Conservation (phyloP, 2,888 invertebrate species). For the Gasteruption jaculator region DNA sequence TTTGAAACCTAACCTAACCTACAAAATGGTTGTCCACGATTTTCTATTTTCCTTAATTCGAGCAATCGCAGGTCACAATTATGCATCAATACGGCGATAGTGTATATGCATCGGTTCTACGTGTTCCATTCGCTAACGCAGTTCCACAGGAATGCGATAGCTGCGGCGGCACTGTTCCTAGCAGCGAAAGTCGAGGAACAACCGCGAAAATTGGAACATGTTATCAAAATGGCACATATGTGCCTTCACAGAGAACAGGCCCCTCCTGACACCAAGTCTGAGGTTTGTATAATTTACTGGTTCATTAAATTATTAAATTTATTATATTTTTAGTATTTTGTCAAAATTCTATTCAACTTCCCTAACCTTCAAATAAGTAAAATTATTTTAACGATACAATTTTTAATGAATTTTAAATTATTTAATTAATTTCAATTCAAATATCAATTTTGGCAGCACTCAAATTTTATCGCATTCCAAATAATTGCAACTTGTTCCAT, state of each 20-base stretch:
- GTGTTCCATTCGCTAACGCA: slow-evolving; percentile 96
- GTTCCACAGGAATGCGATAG: slow-evolving; percentile 92
- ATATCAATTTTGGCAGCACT: slow-evolving; percentile 7
- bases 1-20: too few species aligned
- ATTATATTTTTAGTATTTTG: background rate
- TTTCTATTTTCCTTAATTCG: slow-evolving; percentile 6
- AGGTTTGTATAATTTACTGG: slow-evolving; percentile 53
- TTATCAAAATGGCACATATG: slow-evolving; percentile 87
- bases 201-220: slow-evolving; percentile 94
- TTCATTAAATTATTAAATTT: background rate
- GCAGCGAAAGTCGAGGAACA: slow-evolving; percentile 99
- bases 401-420: slow-evolving; percentile 6
- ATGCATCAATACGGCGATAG: slow-evolving; percentile 98
- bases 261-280: slow-evolving; percentile 70
- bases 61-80: slow-evolving; percentile 69
- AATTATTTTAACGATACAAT: slow-evolving; percentile 8
- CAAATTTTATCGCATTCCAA: too few species aligned
- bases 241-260: slow-evolving; percentile 71
- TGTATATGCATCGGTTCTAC: slow-evolving; percentile 99
- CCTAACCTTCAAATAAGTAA: slow-evolving; percentile 2
- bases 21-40: too few species aligned
- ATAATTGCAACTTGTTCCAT: too few species aligned
- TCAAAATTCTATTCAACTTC: too few species aligned
- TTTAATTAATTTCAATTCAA: slow-evolving; percentile 1
- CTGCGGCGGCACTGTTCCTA: slow-evolving; percentile 90